These are phyloP conservation scores for Cydia strobilella DNA, from an alignment of 1,140 invertebrate species.

Conservation along the genomic window DNA sequence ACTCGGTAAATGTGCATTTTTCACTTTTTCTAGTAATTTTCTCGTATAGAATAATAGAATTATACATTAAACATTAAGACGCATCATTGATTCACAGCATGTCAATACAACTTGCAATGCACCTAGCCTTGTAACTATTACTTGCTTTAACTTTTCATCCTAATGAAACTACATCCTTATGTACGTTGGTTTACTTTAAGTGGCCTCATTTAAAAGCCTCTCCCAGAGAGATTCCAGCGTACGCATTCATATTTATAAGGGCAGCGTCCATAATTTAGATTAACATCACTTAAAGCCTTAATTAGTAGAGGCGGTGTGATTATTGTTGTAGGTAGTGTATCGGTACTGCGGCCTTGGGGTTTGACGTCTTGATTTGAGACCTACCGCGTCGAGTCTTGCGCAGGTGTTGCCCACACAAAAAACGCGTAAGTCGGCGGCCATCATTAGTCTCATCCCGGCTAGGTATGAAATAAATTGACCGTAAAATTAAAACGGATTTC, in stretches of 20 bases:
- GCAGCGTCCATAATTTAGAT: constrained; percentile 33
- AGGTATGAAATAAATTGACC: constrained; percentile 59
- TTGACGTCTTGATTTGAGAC: constrained; percentile 78
- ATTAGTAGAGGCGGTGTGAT: constrained; percentile 48
- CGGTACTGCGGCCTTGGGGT: constrained; percentile 74
- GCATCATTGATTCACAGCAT: neutral
- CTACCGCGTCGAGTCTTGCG: constrained; percentile 69
- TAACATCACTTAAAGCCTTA: constrained; percentile 45
- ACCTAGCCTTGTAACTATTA: neutral
- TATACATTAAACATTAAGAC: neutral
- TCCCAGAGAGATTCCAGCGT: constrained; percentile 18
- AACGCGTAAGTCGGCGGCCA: constrained; percentile 71
- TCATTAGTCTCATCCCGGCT: constrained; percentile 57
- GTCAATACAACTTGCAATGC: constrained; percentile 3
- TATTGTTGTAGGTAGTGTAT: constrained; percentile 57
- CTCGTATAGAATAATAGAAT: neutral
- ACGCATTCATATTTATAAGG: constrained; percentile 31
- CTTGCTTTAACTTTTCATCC: neutral
- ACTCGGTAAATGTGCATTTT: neutral
- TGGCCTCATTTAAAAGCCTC: constrained; percentile 26
- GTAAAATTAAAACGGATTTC: constrained; percentile 36
- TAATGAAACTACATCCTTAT: neutral
- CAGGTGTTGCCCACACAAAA: constrained; percentile 76
- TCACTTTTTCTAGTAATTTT: neutral
- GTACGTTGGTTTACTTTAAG: constrained; percentile 5